Percentiles rank a stretch among this genome's conserved stretches.
These are phyloP conservation scores for Euleptes europaea DNA, from an alignment of 2,113 vertebrate genomes.

Conservation along the genomic window DNA sequence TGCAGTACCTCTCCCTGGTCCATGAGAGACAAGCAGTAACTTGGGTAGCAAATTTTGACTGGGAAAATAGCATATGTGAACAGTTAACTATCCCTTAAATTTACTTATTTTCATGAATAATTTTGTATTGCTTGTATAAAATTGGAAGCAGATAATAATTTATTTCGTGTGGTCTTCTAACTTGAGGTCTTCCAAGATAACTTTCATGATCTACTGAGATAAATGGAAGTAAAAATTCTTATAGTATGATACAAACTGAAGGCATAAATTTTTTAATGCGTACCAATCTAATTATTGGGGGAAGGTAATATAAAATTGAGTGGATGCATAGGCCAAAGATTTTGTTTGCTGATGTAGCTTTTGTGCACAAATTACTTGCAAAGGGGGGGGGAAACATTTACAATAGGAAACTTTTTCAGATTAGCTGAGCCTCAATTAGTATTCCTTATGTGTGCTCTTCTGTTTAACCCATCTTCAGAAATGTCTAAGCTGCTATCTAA, in stretches of 20 bases:
- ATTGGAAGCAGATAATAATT: background rate
- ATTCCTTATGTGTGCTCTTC: background rate
- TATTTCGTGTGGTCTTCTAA: background rate
- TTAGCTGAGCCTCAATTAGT: background rate
- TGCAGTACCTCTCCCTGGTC: too few species aligned
- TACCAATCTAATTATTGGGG: background rate
- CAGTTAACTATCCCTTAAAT: background rate
- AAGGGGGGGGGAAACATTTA: background rate
- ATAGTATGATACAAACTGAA: background rate
- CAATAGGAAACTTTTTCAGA: background rate
- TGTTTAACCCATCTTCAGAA: constrained; percentile 8
- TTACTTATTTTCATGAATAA: background rate
- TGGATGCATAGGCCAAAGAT: background rate
- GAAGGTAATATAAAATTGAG: accelerated
- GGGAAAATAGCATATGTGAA: background rate
- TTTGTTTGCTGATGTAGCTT: background rate
- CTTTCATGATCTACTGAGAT: background rate
- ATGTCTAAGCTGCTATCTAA: background rate
- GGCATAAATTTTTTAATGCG: background rate
- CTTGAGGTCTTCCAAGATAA: background rate
- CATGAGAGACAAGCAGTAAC: too few species aligned
- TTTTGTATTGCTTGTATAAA: background rate
- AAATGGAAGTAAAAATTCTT: background rate
- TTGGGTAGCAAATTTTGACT: background rate
- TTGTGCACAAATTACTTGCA: accelerated